phyloP scores from a whole-genome alignment of 2,797 vertebrate species.

The Sternotherus odoratus region DNA sequence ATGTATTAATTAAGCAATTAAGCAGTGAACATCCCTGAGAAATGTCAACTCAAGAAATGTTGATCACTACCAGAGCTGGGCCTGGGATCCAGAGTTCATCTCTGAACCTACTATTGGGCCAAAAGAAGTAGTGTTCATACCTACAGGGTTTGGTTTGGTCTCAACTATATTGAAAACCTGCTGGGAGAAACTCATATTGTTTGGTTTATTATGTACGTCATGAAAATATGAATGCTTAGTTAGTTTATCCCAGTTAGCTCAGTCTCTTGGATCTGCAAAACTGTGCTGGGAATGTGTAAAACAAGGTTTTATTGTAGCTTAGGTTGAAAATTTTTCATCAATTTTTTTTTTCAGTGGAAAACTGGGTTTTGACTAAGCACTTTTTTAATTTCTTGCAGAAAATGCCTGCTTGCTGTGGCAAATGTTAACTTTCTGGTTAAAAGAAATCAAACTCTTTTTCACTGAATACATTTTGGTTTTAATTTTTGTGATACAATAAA shows the following conservation, averaged over 20 bases:
- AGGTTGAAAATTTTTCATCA: neutral
- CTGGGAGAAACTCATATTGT: neutral
- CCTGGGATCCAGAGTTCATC: neutral
- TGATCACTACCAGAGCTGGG: neutral
- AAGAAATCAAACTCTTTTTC: neutral
- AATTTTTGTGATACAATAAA: neutral
- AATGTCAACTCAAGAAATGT: neutral
- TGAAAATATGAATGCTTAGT: neutral
- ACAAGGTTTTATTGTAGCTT: neutral
- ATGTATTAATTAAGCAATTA: neutral
- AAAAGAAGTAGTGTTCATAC: neutral
- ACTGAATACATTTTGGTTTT: neutral
- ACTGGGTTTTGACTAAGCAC: rapidly evolving
- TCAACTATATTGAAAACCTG: neutral
- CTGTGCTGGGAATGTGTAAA: neutral
- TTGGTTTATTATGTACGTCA: neutral
- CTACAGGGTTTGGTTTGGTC: rapidly evolving
- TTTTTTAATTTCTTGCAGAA: neutral
- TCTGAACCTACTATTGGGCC: neutral
- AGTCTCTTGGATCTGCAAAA: neutral
- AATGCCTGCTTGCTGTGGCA: neutral
- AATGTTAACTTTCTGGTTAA: neutral
- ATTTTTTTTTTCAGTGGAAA: neutral
- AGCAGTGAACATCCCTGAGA: neutral
- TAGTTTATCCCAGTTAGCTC: neutral